These are phyloP conservation scores for Sparidentex hasta DNA, from an alignment of 2,797 vertebrate genomes.

Conservation along the genomic window DNA sequence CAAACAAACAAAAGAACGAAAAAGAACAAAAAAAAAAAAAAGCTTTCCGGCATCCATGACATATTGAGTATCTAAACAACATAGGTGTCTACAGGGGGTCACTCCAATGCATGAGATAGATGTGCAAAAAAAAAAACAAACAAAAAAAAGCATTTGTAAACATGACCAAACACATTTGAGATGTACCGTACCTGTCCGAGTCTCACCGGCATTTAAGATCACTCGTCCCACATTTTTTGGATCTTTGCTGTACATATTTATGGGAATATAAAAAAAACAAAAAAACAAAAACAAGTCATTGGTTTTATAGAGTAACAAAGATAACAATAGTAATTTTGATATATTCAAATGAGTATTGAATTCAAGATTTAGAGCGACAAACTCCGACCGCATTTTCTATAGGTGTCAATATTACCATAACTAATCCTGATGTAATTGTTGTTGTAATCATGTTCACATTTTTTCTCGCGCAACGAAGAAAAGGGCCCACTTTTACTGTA, in stretches of 20 bases:
- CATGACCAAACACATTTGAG: conserved; percentile 83
- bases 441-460: conserved; percentile 82
- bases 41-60: conserved; percentile 71
- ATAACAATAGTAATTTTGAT: conserved; percentile 86
- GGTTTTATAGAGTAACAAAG: conserved; percentile 86
- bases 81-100: conserved; percentile 75
- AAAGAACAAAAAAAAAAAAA: conserved; percentile 48
- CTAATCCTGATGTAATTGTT: conserved; percentile 80
- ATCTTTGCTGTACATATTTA: conserved; percentile 86
- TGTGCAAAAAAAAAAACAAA: conserved; percentile 63
- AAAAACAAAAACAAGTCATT: conserved; percentile 74
- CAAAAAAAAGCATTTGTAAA: conserved; percentile 77
- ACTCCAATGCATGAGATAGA: conserved; percentile 80
- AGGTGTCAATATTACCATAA: conserved; percentile 80
- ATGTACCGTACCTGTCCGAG: conserved; percentile 80
- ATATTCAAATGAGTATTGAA: conserved; percentile 82
- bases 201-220: conserved; percentile 79
- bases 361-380: conserved; percentile 76
- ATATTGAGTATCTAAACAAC: conserved; percentile 80
- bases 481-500: conserved; percentile 76
- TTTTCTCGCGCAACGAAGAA: conserved; percentile 69
- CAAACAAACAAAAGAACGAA: conserved; percentile 48
- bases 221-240: conserved; percentile 78
- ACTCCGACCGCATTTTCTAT: conserved; percentile 80
- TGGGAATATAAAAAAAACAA: conserved; percentile 74